Evolutionary conservation across 1,140 invertebrate genomes (phyloP).

Genomic region (Thaumatotibia leucotreta): DNA sequence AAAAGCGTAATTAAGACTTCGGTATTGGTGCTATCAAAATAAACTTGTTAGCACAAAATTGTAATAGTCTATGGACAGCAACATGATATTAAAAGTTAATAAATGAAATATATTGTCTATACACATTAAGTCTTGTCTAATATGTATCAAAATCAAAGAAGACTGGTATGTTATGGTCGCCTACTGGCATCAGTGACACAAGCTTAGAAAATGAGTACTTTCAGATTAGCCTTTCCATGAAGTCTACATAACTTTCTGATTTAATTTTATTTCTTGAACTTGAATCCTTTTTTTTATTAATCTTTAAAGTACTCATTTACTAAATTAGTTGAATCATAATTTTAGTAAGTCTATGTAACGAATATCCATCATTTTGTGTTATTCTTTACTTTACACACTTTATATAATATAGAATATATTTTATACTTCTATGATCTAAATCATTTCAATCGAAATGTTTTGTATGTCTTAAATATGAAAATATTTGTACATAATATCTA

Average conservation of each 20-base stretch:
- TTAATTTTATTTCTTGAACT: not conserved
- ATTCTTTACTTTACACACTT: not conserved
- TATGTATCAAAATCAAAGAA: not conserved
- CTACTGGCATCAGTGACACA: not conserved
- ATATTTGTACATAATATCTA: not conserved
- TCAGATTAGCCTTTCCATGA: not conserved
- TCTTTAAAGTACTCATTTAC: not conserved
- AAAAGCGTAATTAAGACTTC: no score
- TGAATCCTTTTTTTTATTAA: not conserved
- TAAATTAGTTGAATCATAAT: not conserved
- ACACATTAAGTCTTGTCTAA: not conserved
- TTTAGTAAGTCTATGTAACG: not conserved
- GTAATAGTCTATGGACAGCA: not conserved
- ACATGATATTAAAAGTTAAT: not conserved
- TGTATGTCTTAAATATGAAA: not conserved
- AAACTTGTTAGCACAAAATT: not conserved
- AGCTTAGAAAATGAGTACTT: not conserved
- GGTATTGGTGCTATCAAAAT: not conserved
- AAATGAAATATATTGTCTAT: no score
- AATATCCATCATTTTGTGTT: not conserved
- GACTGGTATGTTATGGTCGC: not conserved
- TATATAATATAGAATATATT: not conserved
- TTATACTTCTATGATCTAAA: not conserved
- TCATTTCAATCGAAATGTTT: not conserved
- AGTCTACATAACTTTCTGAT: not conserved